These are phyloP conservation scores for Hoplostethus atlanticus DNA, from an alignment of 2,797 vertebrate genomes.

Conservation along the genomic window DNA sequence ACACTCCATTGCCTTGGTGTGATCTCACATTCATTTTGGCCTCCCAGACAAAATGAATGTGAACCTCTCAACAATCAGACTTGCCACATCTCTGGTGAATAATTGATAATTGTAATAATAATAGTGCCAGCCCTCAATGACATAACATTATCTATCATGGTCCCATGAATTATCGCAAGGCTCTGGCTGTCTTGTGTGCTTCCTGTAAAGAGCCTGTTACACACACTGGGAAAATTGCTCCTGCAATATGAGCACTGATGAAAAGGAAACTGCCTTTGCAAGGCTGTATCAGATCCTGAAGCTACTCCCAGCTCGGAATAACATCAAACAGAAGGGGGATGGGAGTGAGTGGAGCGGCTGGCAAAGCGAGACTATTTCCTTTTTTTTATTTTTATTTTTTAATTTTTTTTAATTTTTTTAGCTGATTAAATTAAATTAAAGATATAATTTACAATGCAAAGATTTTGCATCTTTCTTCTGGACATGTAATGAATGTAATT, in stretches of 20 bases:
- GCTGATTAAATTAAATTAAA: slow-evolving; percentile 18
- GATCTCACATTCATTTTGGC: slow-evolving; percentile 9
- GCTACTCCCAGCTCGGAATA: slow-evolving; percentile 42
- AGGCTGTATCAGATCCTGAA: slow-evolving; percentile 50
- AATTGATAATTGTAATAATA: slow-evolving; percentile 21
- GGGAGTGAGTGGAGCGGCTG: slow-evolving; percentile 7
- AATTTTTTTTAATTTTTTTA: neutral
- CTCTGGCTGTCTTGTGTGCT: neutral
- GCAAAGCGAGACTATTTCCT: neutral
- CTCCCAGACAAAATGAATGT: neutral
- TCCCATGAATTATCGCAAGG: neutral
- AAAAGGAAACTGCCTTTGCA: slow-evolving; percentile 5
- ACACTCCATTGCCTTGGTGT: slow-evolving; percentile 11
- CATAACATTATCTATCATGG: neutral
- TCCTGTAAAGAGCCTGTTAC: slow-evolving; percentile 7
- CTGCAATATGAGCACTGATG: slow-evolving; percentile 15
- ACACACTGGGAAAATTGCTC: slow-evolving; percentile 38
- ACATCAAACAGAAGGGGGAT: slow-evolving; percentile 43
- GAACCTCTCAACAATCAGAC: slow-evolving; percentile 10
- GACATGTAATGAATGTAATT: no score
- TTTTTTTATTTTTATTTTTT: no score
- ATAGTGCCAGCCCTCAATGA: neutral
- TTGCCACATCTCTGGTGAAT: slow-evolving; percentile 30
- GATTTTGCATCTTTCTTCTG: neutral
- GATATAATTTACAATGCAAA: slow-evolving; percentile 18